Conservation (phyloP, 2,113 vertebrate species). For the Platysternon megacephalum region DNA sequence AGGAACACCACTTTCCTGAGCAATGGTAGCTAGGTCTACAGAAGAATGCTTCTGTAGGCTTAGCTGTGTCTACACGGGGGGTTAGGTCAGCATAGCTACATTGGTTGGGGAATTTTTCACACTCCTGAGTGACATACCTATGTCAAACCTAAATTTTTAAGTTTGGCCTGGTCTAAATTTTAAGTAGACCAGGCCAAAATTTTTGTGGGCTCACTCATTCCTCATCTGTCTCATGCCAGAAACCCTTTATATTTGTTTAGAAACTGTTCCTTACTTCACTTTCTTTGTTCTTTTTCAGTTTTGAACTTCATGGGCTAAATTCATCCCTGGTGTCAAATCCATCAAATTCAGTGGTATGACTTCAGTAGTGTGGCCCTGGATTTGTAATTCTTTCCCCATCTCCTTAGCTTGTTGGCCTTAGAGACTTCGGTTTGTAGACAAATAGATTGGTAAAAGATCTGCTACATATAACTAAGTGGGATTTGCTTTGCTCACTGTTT, state of each 20-base stretch:
- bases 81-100: neutral
- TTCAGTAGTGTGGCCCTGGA: neutral
- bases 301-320: neutral
- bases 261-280: neutral
- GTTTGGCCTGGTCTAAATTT: neutral
- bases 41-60: neutral
- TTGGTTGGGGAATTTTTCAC: neutral
- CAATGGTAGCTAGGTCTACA: neutral
- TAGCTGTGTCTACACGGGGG: neutral
- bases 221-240: neutral
- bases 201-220: neutral
- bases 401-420: neutral
- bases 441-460: slow-evolving; percentile 45
- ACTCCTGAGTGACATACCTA: neutral
- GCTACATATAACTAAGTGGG: slow-evolving; percentile 18
- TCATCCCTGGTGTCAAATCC: neutral
- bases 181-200: neutral
- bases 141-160: neutral
- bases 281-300: neutral
- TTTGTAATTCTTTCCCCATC: slow-evolving; percentile 5
- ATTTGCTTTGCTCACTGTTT: slow-evolving; percentile 53
- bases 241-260: neutral
- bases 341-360: neutral
- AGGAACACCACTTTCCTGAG: neutral
- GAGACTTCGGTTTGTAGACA: slow-evolving; percentile 15